phyloP scores from a whole-genome alignment of 2,888 invertebrate species.

The Lasioglossum figueresi region DNA sequence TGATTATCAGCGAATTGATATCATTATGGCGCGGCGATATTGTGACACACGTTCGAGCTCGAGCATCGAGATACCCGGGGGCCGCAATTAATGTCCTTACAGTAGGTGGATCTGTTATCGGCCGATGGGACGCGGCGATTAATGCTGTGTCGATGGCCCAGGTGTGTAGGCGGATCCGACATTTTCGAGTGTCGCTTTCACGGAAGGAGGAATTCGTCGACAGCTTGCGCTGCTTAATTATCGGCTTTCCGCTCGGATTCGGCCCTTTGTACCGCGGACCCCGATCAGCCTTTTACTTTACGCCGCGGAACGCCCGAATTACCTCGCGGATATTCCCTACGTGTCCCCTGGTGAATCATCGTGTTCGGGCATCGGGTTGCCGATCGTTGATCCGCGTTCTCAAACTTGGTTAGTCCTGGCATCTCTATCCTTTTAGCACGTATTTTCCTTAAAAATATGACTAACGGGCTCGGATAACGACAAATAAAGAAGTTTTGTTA shows the following conservation, averaged over 20 bases:
- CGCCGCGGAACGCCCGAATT: not conserved
- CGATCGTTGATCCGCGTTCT: not conserved
- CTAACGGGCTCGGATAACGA: too few relatives aligned
- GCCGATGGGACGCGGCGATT: constrained; percentile 24
- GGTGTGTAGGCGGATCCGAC: not conserved
- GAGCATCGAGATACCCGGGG: constrained; percentile 30
- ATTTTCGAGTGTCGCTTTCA: not conserved
- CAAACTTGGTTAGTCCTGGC: not conserved
- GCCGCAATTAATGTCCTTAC: constrained; percentile 22
- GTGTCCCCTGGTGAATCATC: not conserved
- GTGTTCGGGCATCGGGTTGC: not conserved
- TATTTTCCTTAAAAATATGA: too few relatives aligned
- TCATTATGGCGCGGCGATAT: constrained; percentile 53
- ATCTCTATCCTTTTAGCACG: too few relatives aligned
- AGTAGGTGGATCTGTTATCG: constrained; percentile 7
- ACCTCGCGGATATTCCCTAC: not conserved
- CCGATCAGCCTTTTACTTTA: not conserved
- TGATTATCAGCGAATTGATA: constrained; percentile 65
- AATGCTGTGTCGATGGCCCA: constrained; percentile 17
- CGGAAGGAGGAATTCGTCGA: constrained; percentile 18
- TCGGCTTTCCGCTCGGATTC: not conserved
- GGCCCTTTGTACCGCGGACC: not conserved
- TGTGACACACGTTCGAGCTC: constrained; percentile 55
- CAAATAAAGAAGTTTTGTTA: too few relatives aligned
- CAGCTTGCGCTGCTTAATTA: constrained; percentile 1